Base-by-base conservation (phyloP, 1,140 invertebrate species). In the Nautilus pompilius region DNA sequence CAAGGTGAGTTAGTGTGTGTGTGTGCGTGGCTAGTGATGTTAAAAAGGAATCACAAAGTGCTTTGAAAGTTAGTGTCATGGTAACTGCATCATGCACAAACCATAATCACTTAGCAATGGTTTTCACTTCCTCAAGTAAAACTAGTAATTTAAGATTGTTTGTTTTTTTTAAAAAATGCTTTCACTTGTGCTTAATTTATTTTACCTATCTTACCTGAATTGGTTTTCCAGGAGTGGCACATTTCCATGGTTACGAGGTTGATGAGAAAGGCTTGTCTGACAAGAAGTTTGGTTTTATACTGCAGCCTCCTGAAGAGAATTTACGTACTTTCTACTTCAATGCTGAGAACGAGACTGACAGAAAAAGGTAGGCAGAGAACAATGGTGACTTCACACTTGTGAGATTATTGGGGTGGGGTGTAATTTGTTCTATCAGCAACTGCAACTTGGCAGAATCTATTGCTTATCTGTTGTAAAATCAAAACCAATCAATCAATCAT, bases 291-390 rank as follows among this genome's bases (percentile, higher is more conserved):
- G 91, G 91, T 22, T 98, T 98, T 82, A 93, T 95, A 82, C 87
- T 96, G 15, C 87, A 93, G 74, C 93, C 96, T 36, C 91, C 93
- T 3, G 91, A 95, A 71, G 84, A 89, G 0, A 90, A 90, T 70
- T 90, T 95, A 77, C 87, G 92, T 71, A 90, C 90, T 78, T 96
- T 95, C 78, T 94, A 91, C 77, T 96, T 98, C 83, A 89, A 91
- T 76, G 91, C 93, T 2, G 95, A 98, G 73, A 92, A 92, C 10
- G 94, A 97, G 82, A 91, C 93, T 84, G 95, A 98, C 75, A 93
- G 92, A 80, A 95, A 95, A 85, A 89, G 94, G 95, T 97, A 78
- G 78, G 67, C 58, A n/a, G 20, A 22, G 20, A 57, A 10, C 0
- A 51, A 22, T 10, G 20, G 34, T 58, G 13, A 17, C 20, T 46